Evolutionary conservation across 2,113 vertebrate species (phyloP).

Genomic region (Microcebus lehilahytsara): DNA sequence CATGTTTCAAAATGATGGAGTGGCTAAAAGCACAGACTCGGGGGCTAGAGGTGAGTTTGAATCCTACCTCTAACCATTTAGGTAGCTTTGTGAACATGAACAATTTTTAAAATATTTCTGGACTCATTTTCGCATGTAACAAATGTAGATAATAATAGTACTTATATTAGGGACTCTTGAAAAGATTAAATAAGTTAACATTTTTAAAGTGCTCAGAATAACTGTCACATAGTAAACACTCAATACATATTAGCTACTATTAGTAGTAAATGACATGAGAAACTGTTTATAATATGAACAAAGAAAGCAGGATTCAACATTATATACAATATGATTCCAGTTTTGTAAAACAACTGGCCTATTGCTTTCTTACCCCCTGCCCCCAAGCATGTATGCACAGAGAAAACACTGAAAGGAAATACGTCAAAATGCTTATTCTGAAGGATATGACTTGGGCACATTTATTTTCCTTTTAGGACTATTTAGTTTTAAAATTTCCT

Average conservation of each 20-base stretch:
- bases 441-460: background rate
- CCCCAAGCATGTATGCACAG: background rate
- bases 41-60: background rate
- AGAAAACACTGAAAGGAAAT: background rate
- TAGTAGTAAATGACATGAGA: background rate
- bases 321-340: background rate
- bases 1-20: background rate
- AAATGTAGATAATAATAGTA: background rate
- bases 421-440: background rate
- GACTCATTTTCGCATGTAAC: constrained; percentile 14
- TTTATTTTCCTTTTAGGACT: background rate
- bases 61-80: background rate
- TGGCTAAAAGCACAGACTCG: background rate
- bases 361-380: background rate
- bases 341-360: background rate
- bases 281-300: background rate
- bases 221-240: background rate
- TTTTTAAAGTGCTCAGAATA: background rate
- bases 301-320: constrained; percentile 9
- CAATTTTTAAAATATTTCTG: constrained; percentile 6
- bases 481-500: constrained; percentile 23
- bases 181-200: background rate
- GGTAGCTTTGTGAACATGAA: background rate
- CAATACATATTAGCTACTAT: background rate
- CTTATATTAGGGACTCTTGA: background rate